A percentile compares a stretch with the other conserved stretches of the same genome.
phyloP scores from a whole-genome alignment of 1,140 invertebrate genomes.

The Trigoniulus corallinus region DNA sequence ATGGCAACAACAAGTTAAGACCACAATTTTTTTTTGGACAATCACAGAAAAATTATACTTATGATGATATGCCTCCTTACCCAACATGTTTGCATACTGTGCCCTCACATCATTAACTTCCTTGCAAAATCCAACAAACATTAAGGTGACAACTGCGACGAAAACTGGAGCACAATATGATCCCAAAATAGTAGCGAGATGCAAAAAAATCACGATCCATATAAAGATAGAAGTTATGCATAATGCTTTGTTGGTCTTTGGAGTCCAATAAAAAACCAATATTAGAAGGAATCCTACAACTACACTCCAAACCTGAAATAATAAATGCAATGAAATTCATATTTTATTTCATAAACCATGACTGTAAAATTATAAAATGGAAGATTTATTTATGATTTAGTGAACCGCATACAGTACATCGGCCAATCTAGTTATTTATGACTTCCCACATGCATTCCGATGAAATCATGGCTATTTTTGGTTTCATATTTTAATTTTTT shows the following conservation, averaged over 20 bases:
- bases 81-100: neutral
- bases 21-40: neutral
- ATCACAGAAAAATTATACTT: neutral
- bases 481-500: no score
- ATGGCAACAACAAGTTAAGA: neutral
- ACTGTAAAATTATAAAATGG: neutral
- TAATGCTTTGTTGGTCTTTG: constrained; percentile 16
- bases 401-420: neutral
- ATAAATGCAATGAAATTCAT: neutral
- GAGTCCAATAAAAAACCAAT: constrained; percentile 22
- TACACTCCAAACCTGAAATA: constrained; percentile 22
- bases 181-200: constrained; percentile 26
- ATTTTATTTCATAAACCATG: neutral
- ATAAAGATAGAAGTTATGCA: constrained; percentile 22
- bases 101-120: constrained; percentile 13
- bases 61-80: neutral
- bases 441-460: no score
- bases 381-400: neutral
- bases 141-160: constrained; percentile 22
- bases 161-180: constrained; percentile 30
- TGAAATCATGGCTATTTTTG: no score
- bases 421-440: no score
- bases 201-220: constrained; percentile 26
- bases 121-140: constrained; percentile 26
- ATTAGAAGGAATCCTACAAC: constrained; percentile 20